A percentile compares a stretch with the other conserved stretches of the same genome.
These are phyloP conservation scores for Pelusios castaneus DNA, from an alignment of 2,113 vertebrate species.

Conservation along the genomic window DNA sequence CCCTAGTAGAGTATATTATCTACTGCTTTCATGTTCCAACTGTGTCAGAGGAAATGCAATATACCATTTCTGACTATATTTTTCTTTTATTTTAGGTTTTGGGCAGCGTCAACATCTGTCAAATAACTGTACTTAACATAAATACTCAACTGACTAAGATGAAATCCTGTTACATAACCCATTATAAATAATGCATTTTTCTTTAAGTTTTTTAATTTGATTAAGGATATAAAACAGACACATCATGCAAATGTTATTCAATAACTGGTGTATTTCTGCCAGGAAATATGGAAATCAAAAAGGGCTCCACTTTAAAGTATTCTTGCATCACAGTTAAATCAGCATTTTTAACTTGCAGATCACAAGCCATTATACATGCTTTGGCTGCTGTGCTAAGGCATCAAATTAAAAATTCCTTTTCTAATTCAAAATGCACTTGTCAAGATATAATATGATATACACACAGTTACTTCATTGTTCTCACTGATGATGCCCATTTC, in stretches of 20 bases:
- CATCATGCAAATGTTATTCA: conserved; percentile 61
- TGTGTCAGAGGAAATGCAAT: not conserved
- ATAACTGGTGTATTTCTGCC: conserved; percentile 34
- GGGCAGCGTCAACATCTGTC: conserved; percentile 4
- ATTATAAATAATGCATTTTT: conserved; percentile 48
- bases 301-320: conserved; percentile 50
- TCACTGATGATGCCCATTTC: conserved; percentile 19
- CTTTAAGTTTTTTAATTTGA: conserved; percentile 53
- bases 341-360: conserved; percentile 60
- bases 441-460: not conserved
- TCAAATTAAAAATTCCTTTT: conserved; percentile 44
- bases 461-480: not conserved
- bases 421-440: conserved; percentile 29
- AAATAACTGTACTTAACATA: not conserved
- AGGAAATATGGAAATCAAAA: conserved; percentile 63
- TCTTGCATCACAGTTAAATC: conserved; percentile 47
- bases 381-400: not conserved
- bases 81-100: not conserved
- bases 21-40: not conserved
- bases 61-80: not conserved
- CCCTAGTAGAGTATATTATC: not conserved
- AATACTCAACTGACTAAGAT: not conserved
- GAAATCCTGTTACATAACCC: conserved; percentile 36
- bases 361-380: not conserved
- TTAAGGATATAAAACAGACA: conserved; percentile 41